Conservation (phyloP, 1,140 invertebrate species). For the Tetramorium parvispinum region DNA sequence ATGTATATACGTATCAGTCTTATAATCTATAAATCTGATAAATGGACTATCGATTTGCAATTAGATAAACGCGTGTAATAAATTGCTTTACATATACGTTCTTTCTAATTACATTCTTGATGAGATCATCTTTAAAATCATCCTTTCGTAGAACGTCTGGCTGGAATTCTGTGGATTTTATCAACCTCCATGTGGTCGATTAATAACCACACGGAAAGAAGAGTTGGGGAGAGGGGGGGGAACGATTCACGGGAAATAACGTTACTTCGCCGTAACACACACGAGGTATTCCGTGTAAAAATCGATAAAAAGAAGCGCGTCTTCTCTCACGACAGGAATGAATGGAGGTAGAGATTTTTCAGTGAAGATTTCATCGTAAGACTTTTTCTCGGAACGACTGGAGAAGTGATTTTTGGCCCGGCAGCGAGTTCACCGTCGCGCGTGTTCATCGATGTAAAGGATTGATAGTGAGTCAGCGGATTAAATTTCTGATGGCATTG, state of each 20-base stretch:
- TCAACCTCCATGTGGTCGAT: conserved; percentile 14
- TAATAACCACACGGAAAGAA: conserved; percentile 13
- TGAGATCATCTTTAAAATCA: conserved; percentile 54
- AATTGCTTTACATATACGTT: conserved; percentile 8
- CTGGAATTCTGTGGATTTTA: conserved; percentile 11
- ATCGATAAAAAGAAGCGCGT: conserved; percentile 9
- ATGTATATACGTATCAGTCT: neutral
- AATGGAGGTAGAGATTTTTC: neutral
- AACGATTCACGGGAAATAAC: conserved; percentile 6
- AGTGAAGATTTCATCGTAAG: neutral
- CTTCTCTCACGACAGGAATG: neutral
- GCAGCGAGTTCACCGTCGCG: neutral
- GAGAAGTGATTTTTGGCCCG: neutral
- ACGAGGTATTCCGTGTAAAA: conserved; percentile 1
- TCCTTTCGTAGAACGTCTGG: conserved; percentile 14
- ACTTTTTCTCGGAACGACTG: conserved; percentile 43
- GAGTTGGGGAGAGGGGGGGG: neutral
- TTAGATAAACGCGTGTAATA: conserved; percentile 8
- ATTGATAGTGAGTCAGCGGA: conserved; percentile 66
- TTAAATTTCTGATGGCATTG: conserved; percentile 51
- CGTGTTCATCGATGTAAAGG: conserved; percentile 12
- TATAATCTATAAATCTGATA: conserved; percentile 32
- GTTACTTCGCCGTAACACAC: conserved; percentile 5
- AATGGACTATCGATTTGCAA: conserved; percentile 34
- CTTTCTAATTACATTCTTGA: conserved; percentile 29